Conservation (phyloP, 2,113 vertebrate species). For the Uropsilus gracilis region DNA sequence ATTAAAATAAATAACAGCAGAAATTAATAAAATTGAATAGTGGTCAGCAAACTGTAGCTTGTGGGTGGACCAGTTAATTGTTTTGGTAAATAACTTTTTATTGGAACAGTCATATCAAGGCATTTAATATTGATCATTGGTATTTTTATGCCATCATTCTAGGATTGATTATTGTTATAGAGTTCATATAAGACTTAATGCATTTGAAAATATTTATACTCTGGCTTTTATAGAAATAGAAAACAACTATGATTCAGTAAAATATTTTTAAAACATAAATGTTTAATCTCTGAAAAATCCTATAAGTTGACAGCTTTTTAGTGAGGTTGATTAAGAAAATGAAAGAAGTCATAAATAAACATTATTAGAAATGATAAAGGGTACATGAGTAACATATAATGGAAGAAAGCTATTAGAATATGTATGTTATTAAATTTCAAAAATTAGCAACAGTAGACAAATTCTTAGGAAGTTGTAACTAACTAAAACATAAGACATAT, state of each 20-base stretch:
- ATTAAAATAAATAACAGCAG: conserved; percentile 13
- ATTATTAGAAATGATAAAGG: conserved; percentile 22
- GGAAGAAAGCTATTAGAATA: conserved; percentile 11
- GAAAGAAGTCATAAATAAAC: neutral
- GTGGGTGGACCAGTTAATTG: neutral
- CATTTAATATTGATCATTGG: neutral
- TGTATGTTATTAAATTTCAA: neutral
- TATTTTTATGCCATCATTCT: neutral
- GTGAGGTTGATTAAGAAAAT: conserved; percentile 21
- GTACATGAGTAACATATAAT: neutral
- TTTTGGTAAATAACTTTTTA: conserved; percentile 39
- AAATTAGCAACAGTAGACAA: neutral
- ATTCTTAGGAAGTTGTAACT: conserved; percentile 18
- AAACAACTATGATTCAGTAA: neutral
- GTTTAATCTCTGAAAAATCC: neutral
- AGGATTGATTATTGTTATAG: neutral
- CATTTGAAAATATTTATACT: neutral
- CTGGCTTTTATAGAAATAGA: neutral
- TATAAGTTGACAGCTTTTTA: neutral
- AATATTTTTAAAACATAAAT: neutral
- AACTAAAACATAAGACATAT: neutral
- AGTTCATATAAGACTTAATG: neutral
- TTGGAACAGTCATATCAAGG: neutral
- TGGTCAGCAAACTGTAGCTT: neutral
- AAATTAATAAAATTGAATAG: neutral